Evolutionary conservation across 2,797 vertebrate genomes (phyloP).

Genomic region (Anabacerthia variegaticeps): DNA sequence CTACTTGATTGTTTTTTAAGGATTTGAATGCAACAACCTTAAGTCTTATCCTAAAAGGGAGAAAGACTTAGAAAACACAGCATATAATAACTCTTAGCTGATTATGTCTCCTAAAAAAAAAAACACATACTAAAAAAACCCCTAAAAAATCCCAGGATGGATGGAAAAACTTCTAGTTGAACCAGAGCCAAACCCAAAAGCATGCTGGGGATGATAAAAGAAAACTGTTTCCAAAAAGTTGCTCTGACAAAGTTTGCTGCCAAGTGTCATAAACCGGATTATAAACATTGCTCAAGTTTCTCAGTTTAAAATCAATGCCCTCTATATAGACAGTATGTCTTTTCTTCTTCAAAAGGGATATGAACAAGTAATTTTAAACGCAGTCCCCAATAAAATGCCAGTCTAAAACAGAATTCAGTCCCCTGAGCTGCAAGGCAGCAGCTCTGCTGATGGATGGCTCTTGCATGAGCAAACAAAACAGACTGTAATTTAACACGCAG

Average conservation of each 20-base stretch:
- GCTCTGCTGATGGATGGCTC: not conserved
- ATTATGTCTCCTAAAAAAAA: slow-evolving; percentile 9
- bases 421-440: not conserved
- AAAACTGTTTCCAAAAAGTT: slow-evolving; percentile 33
- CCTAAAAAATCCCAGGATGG: not conserved
- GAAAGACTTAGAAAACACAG: slow-evolving; percentile 1
- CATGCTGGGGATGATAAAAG: slow-evolving; percentile 45
- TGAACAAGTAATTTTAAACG: not conserved
- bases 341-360: not conserved
- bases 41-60: slow-evolving; percentile 1
- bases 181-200: slow-evolving; percentile 42
- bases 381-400: not conserved
- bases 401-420: not conserved
- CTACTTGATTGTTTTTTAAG: not conserved
- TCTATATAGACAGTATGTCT: not conserved
- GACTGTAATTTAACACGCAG: not conserved
- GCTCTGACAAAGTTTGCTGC: slow-evolving; percentile 22
- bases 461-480: rapidly evolving
- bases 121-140: not conserved
- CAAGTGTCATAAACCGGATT: slow-evolving; percentile 32
- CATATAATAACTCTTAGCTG: slow-evolving; percentile 9
- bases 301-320: slow-evolving; percentile 15
- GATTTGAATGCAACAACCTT: not conserved
- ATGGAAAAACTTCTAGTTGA: slow-evolving; percentile 56
- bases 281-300: slow-evolving; percentile 15